Base-by-base conservation (phyloP, 1,140 invertebrate species). In the Araneus ventricosus region DNA sequence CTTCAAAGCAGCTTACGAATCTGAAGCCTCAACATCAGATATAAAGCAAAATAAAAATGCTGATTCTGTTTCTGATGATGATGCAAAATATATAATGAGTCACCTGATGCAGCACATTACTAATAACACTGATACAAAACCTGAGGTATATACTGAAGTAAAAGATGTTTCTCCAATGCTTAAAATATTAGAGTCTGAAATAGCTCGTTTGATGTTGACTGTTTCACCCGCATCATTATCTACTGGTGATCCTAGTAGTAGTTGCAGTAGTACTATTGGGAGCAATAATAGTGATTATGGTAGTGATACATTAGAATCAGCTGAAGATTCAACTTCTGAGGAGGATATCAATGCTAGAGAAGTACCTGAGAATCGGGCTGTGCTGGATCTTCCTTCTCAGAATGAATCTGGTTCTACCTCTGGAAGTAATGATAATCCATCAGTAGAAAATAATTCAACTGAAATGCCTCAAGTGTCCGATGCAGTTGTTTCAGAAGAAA, bases 261-360 rank as follows among this genome's bases (percentile, higher is more conserved):
- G 92, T 61, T 91, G 90, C 61, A 94, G 94, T 79, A 94, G 93
- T 30, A 94, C 94, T 84, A 94, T 94, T 90, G 94, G 94, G 14
- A 94, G 94, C 41, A 94, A 94, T 90, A 94, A 94, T 90, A 94
- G 93, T 91, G 94, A 94, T 61, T 94, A 94, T 91, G 94, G 94
- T 10, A 94, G 94, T 92, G 94, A 94, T 90, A 94, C 94, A n/a
- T 92, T 94, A 30, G 94, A 94, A 92, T 94, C 94, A 45, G 93
- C 90, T 41, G 94, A 94, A 91, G 90, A 94, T 34, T 34, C 91
- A 14, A 88, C 90, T 61, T 84, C 88, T 39, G 93, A 94, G 45
- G 93, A 94, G n/a, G 88, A 92, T 63, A 59, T 75, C 57, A 63
- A 89, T 84, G 7, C 85, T 63, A 67, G 87, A 80, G 14, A 45